Percentiles rank a stretch among this genome's conserved stretches.
Evolutionary conservation across 2,113 vertebrate genomes (phyloP).

Genomic region (Urocolius indicus): DNA sequence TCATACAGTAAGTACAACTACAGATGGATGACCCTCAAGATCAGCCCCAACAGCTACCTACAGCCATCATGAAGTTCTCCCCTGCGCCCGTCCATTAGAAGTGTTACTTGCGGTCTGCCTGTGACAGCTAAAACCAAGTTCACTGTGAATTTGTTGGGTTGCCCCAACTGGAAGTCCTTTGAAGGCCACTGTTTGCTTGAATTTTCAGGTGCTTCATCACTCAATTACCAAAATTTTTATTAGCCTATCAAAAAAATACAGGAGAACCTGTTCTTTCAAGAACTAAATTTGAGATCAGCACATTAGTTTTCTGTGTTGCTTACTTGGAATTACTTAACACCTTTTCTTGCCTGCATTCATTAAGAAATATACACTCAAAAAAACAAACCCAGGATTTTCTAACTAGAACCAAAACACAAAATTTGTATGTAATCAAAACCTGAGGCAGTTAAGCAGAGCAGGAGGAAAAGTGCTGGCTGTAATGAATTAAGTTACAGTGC

Average conservation of each 20-base stretch:
- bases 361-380: neutral
- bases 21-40: neutral
- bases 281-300: neutral
- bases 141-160: neutral
- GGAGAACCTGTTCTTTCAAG: neutral
- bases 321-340: neutral
- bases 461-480: conserved; percentile 8
- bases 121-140: neutral
- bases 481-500: neutral
- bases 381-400: neutral
- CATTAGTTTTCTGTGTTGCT: neutral
- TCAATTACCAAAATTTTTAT: neutral
- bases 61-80: neutral
- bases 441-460: neutral
- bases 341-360: neutral
- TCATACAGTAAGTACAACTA: neutral
- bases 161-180: neutral
- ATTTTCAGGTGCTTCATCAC: neutral
- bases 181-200: neutral
- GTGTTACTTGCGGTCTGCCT: neutral
- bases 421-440: neutral
- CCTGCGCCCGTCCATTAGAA: neutral
- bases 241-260: neutral
- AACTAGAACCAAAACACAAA: neutral
- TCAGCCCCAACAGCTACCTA: neutral